Conservation (phyloP, 2,888 invertebrate genomes). For the Anthophora plumipes region DNA sequence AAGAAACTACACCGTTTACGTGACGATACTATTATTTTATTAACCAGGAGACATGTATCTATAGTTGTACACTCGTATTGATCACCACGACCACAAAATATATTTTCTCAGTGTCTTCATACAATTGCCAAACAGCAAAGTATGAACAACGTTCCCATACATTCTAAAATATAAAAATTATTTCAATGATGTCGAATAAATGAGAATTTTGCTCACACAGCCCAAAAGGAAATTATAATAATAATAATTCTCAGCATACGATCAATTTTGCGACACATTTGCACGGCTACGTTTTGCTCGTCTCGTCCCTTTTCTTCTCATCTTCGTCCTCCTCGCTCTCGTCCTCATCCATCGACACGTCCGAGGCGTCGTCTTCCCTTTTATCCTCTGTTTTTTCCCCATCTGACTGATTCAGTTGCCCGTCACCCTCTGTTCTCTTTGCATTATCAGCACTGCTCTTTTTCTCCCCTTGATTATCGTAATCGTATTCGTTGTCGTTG, state of each 20-base stretch:
- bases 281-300: slow-evolving; percentile 42
- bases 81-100: slow-evolving; percentile 39
- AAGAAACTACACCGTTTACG: too few species aligned
- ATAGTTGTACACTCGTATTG: slow-evolving; percentile 18
- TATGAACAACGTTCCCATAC: too few species aligned
- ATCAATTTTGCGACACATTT: neutral
- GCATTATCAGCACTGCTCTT: slow-evolving; percentile 8
- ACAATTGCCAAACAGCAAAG: neutral
- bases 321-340: slow-evolving; percentile 67
- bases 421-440: slow-evolving; percentile 21
- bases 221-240: neutral
- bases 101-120: neutral
- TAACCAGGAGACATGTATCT: neutral
- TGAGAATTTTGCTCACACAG: neutral
- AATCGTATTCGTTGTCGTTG: slow-evolving; percentile 52
- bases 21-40: slow-evolving; percentile 13
- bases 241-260: neutral
- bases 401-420: slow-evolving; percentile 32
- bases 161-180: too few species aligned
- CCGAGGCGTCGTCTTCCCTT: slow-evolving; percentile 49
- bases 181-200: too few species aligned
- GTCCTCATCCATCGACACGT: slow-evolving; percentile 64
- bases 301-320: slow-evolving; percentile 42
- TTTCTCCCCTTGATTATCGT: slow-evolving; percentile 45
- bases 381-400: slow-evolving; percentile 26